These are phyloP conservation scores for Carassius auratus DNA, from an alignment of 2,113 vertebrate species.

Conservation along the genomic window DNA sequence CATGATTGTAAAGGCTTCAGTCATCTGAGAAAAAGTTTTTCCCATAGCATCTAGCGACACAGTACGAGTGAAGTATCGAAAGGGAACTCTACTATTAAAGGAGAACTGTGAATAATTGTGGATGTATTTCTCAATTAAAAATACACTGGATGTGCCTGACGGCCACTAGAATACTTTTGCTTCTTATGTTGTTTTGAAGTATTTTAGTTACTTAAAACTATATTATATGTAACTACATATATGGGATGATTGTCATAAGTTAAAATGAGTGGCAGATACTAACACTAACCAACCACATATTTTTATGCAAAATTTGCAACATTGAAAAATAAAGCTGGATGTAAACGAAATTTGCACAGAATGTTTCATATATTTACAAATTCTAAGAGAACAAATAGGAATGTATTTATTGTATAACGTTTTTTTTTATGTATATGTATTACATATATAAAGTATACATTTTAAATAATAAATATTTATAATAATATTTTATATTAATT, in stretches of 20 bases:
- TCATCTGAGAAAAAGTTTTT: no score
- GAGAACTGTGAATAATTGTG: not conserved
- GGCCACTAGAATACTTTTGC: no score
- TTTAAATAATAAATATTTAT: no score
- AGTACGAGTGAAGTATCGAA: no score
- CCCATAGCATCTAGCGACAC: no score
- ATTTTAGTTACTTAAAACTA: not conserved
- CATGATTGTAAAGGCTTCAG: no score
- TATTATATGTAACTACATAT: not conserved
- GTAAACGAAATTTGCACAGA: no score
- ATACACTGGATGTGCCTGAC: not conserved
- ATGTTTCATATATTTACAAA: not conserved
- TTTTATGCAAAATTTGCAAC: no score
- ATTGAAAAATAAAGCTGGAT: no score
- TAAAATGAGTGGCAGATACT: not conserved
- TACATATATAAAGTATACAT: no score
- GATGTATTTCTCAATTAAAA: constrained; percentile 4
- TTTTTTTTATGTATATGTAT: not conserved
- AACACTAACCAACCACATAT: not conserved
- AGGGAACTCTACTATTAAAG: not conserved
- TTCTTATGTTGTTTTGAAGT: no score
- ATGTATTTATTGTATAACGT: not conserved
- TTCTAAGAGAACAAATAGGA: not conserved
- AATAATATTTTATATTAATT: not conserved
- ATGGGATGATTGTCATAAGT: not conserved